These are phyloP conservation scores for Agrotis exclamationis DNA, from an alignment of 2,888 invertebrate genomes.

Conservation along the genomic window DNA sequence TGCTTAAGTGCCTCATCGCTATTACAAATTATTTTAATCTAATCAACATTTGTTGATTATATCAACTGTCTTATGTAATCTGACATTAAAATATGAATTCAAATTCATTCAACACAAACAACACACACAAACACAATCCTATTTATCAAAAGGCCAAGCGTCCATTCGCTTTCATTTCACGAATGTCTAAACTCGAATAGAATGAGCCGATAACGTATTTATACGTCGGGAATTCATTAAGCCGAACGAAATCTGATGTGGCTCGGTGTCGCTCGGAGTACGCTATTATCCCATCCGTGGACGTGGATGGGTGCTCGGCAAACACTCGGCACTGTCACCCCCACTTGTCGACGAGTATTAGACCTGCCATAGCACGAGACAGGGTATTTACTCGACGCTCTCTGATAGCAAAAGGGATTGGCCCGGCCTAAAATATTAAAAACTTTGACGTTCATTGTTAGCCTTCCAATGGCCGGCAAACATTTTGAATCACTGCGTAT, in stretches of 20 bases:
- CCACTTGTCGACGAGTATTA: constrained; percentile 67
- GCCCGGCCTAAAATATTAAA: constrained; percentile 37
- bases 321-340: constrained; percentile 81
- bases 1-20: neutral
- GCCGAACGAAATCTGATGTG: constrained; percentile 70
- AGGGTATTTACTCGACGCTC: constrained; percentile 58
- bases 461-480: constrained; percentile 28
- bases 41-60: neutral
- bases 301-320: constrained; percentile 81
- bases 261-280: constrained; percentile 73
- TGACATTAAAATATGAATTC: constrained; percentile 1
- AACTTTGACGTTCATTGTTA: constrained; percentile 38
- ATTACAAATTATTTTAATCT: neutral
- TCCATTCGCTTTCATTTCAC: constrained; percentile 50
- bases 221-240: constrained; percentile 81
- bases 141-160: constrained; percentile 45
- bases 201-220: constrained; percentile 73
- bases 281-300: constrained; percentile 85
- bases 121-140: constrained; percentile 23
- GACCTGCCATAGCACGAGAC: constrained; percentile 52
- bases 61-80: neutral
- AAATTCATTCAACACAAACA: neutral
- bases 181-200: constrained; percentile 63
- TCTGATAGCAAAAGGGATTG: constrained; percentile 39
- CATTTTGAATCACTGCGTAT: constrained; percentile 18